Conservation (phyloP, 2,888 invertebrate genomes). For the Tipula vernalis region DNA sequence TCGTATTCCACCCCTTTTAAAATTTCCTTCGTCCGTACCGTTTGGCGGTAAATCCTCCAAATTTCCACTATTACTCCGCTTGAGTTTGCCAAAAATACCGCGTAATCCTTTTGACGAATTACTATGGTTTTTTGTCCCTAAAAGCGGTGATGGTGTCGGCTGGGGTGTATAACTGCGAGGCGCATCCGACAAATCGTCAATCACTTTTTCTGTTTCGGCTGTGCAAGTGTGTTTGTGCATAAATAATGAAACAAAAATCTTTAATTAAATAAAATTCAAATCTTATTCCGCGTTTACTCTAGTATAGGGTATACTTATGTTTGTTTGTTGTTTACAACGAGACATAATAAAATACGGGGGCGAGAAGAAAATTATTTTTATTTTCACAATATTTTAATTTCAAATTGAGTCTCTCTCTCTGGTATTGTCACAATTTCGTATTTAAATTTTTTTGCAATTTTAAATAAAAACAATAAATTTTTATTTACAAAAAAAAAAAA, state of each 20-base stretch:
- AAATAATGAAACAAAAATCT: neutral
- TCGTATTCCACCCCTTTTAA: constrained; percentile 56
- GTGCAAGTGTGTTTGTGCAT: constrained; percentile 13
- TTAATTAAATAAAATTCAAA: neutral
- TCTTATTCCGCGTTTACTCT: neutral
- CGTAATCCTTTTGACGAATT: constrained; percentile 41
- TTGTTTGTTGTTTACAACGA: neutral
- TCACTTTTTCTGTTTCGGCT: constrained; percentile 51
- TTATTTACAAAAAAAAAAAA: neutral
- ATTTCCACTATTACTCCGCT: constrained; percentile 55
- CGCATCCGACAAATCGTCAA: constrained; percentile 33
- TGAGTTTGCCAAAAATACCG: constrained; percentile 53
- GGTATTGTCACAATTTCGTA: neutral
- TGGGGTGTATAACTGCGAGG: constrained; percentile 34
- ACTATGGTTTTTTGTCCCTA: constrained; percentile 35
- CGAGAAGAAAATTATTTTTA: neutral
- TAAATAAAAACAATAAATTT: neutral
- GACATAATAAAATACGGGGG: neutral
- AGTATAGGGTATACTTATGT: neutral
- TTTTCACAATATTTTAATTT: neutral
- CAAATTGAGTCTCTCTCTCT: neutral
- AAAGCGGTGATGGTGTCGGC: constrained; percentile 36
- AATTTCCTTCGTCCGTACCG: constrained; percentile 42
- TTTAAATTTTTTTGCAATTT: neutral
- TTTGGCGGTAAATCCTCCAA: constrained; percentile 44